Base-by-base conservation (phyloP, 2,888 invertebrate genomes). In the Molanna angustata region DNA sequence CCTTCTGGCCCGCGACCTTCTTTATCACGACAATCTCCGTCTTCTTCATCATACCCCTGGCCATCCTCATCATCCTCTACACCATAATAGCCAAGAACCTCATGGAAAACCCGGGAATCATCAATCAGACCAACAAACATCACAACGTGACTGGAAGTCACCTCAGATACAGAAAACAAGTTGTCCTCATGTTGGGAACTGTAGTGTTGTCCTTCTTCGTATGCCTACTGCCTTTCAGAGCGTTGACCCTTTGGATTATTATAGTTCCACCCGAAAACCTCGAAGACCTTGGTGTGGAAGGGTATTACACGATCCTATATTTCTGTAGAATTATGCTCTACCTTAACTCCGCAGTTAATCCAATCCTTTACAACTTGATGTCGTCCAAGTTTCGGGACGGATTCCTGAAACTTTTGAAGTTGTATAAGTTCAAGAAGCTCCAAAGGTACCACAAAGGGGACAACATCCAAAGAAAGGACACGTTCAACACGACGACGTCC, bases 171-270 rank as follows among this genome's bases (percentile, higher is more conserved):
- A 80, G 89, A 48, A 88, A 86, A 63, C 88, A 89, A 75, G 85
- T 93, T 19, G 90, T 94, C 33, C 73, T 91, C 47, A 94, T 94
- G 94, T 73, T 94, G 22, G 90, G 89, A 4, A 89, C 92, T 0
- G 94, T 94, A 0, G 93, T 94, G 0, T 68, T 92, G 20, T 90
- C 91, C 44, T 96, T 95, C 72, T 95, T 96, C 70, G 72, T 94
- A 47, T 94, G 94, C 66, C 78, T 95, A 37, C 72, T 95, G 54
- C 95, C 95, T 0, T 93, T 94, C 69, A 84, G 92, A 58, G 89
- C 93, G 2, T 79, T 95, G 39, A 92, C 88, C 1, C 72, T 95
- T 40, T 94, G 91, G 90, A 86, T 92, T 54, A 88, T 94, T 49
- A 80, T 88, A 53, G 86, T 85, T 40, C 86, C 89, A 21, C 78